Conservation (phyloP, 2,797 vertebrate species). For the Fratercula arctica region DNA sequence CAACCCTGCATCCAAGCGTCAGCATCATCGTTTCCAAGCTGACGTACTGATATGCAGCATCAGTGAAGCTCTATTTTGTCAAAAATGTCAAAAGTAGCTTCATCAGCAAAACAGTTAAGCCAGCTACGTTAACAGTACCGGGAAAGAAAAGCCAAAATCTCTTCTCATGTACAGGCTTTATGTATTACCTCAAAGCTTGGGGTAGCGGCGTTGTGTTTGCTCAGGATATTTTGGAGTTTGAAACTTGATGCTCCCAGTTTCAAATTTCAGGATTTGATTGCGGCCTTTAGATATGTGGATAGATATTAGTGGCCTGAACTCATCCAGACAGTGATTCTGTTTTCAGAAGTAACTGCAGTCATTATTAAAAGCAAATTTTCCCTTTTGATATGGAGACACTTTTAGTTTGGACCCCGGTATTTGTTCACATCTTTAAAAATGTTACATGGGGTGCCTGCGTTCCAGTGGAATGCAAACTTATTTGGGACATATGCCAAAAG, state of each 20-base stretch:
- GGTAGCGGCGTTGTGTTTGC: neutral
- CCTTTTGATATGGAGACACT: neutral
- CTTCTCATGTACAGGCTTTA: neutral
- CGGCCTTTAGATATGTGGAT: neutral
- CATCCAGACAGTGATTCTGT: neutral
- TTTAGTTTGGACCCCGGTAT: neutral
- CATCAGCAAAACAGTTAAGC: neutral
- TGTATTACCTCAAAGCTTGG: neutral
- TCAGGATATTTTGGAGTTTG: slow-evolving; percentile 28
- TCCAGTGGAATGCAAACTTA: neutral
- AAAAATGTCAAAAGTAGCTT: neutral
- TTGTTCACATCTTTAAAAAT: neutral
- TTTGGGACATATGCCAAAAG: neutral
- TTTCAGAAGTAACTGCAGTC: neutral
- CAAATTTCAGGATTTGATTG: neutral
- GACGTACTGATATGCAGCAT: neutral
- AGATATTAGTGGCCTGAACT: neutral
- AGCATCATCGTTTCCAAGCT: neutral
- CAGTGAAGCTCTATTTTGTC: neutral
- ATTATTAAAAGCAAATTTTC: neutral
- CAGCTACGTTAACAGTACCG: neutral
- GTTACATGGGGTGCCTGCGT: neutral
- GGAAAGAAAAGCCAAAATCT: neutral
- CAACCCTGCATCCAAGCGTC: neutral
- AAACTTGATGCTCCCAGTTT: slow-evolving; percentile 3